Conservation (phyloP, 2,113 vertebrate genomes). For the Peromyscus maniculatus region DNA sequence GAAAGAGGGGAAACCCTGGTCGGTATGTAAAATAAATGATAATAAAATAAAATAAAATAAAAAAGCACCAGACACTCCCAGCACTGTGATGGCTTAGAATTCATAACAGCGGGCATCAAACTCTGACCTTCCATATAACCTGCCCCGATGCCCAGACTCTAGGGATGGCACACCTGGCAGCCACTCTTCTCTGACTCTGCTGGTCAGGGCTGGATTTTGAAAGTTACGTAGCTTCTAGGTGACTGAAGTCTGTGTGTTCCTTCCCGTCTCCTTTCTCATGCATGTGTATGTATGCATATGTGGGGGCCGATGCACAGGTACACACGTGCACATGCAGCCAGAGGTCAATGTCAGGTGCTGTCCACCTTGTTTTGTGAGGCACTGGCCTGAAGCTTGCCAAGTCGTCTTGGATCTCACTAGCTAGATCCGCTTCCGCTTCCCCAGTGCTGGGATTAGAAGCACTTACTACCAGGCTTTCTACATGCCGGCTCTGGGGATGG, state of each 20-base stretch:
- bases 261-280: neutral
- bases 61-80: rapidly evolving
- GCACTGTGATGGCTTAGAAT: neutral
- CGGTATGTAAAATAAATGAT: too few relatives aligned
- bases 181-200: neutral
- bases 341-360: neutral
- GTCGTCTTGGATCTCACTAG: too few relatives aligned
- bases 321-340: neutral
- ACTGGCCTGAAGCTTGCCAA: neutral
- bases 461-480: neutral
- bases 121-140: neutral
- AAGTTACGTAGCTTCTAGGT: neutral
- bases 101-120: neutral
- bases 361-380: neutral
- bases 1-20: too few relatives aligned
- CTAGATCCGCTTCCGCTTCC: neutral
- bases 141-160: rapidly evolving
- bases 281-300: too few relatives aligned
- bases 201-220: neutral
- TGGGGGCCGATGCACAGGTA: neutral
- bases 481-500: too few relatives aligned
- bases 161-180: rapidly evolving
- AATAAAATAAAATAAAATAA: too few relatives aligned
- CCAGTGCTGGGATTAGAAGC: neutral
- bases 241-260: neutral